Base-by-base conservation (phyloP, 2,888 invertebrate genomes). In the Mythimna pallens region DNA sequence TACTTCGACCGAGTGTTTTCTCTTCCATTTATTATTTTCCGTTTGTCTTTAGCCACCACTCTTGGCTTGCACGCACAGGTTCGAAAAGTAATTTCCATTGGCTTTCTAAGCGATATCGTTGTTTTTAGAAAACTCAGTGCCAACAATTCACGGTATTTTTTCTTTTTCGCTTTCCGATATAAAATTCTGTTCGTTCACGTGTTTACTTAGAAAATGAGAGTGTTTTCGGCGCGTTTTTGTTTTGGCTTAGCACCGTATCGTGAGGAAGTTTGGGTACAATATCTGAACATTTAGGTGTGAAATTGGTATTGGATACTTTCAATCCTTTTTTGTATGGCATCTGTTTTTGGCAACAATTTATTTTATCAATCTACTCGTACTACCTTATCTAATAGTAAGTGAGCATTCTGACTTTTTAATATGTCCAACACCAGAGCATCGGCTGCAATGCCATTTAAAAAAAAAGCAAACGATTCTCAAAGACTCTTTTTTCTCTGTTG, bases 11-110 rank as follows among this genome's bases (percentile, higher is more conserved):
- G 73, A 83, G 76, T 80, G 71, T 86, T 90, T 86, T 82, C 84
- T 85, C 73, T 83, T 65, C 74, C 84, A 86, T 88, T 89, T 88
- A 87, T 90, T 88, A 88, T 90, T 90, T 89, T 84, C 83, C 86
- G 84, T 87, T 89, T 87, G 88, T 88, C 87, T 86, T 88, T 81
- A 82, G 82, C 85, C 69, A 80, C 84, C 74, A 72, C 84, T 87
- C 81, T 84, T 83, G 82, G 85, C 78, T 83, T 58, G 34, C 58
- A 82, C 65, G 80, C 76, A 73, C 84, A 85, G 86, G 82, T 88
- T 89, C 77, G 77, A 67, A 86, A 90, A 89, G 87, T 89, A 89
- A 90, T 91, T 90, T 91, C 86, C 87, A 89, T 88, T 84, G 88
- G 84, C 82, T 79, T 87, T 81, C 78, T 76, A 72, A 88, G 80